Evolutionary conservation across 1,140 invertebrate genomes (phyloP), one percentile per base, ranked within the genome.

Genomic region (Eurosta solidaginis): DNA sequence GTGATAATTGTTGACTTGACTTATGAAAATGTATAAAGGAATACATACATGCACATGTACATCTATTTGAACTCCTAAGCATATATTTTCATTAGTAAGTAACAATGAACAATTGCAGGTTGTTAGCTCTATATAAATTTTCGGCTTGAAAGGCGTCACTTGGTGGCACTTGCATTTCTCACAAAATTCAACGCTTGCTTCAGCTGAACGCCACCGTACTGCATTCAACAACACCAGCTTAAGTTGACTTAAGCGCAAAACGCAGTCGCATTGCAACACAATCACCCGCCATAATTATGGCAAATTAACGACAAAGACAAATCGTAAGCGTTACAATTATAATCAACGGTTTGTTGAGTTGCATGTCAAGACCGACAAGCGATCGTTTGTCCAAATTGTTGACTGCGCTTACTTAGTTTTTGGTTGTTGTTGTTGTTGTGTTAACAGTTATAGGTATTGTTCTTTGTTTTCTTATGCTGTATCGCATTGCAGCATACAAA

Each of bases 301-400:
- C 59, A 68, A 68, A 68, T 68, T 68, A 68, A 68, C 59, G 59
- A 68, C 59, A 68, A 40, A 68, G 59, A 68, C 59, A 68, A 68
- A 68, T 68, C 59, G 59, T 68, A 68, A 68, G 17, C 29, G 33
- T 20, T 68, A n/a, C 10, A n/a, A 33, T 68, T 20, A 36, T 33
- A 68, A 9, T 68, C 59, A 68, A 33, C 59, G 33, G 12, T 40
- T 68, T 68, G 59, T 68, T 33, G 59, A 42, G 14, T 22, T n/a
- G 59, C 10, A 29, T 68, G 59, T 68, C 59, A 68, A 68, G 59
- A 20, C 59, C 17, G 36, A 68, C 59, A 68, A 68, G 59, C 59
- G 12, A 68, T 40, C 59, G 59, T 68, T 40, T 68, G 33, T 40
- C n/a, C 33, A 68, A 68, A 68, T 68, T 29, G 1, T 20, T 36